Conservation (phyloP, 2,888 invertebrate species). For the Aspidapion aeneum region DNA sequence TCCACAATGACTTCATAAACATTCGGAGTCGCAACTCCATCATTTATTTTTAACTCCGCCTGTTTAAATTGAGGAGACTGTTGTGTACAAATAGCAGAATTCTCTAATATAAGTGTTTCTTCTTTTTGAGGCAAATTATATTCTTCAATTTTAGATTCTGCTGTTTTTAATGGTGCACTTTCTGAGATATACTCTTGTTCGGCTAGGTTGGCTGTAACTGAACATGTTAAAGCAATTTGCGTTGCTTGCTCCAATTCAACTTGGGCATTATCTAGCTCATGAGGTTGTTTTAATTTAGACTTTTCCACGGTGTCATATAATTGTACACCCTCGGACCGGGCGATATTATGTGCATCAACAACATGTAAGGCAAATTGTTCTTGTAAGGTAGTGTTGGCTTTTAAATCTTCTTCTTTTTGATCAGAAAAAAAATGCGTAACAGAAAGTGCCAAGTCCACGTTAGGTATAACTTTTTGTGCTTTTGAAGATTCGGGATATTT, state of each 20-base stretch:
- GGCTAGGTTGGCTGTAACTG: neutral
- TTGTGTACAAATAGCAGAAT: constrained; percentile 5
- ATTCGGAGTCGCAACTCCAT: constrained; percentile 33
- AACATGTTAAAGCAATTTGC: neutral
- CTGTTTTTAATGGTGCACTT: neutral
- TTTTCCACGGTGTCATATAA: neutral
- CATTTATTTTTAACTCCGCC: constrained; percentile 39
- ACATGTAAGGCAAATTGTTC: neutral
- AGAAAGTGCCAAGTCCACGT: neutral
- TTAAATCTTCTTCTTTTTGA: neutral
- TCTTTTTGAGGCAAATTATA: constrained; percentile 10
- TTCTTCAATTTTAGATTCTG: constrained; percentile 1
- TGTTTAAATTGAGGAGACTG: constrained; percentile 27
- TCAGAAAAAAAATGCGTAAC: neutral
- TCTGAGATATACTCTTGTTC: neutral
- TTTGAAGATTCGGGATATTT: neutral
- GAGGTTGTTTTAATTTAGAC: neutral
- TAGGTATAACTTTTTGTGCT: neutral
- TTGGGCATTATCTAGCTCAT: neutral
- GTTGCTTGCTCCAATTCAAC: neutral
- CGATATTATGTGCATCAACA: neutral
- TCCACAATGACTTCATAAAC: constrained; percentile 42
- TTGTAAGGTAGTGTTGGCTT: neutral
- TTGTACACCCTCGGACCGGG: neutral
- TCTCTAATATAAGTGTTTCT: constrained; percentile 24